These are phyloP conservation scores for Dolichallabes microphthalmus DNA, from an alignment of 2,113 vertebrate genomes.

Conservation along the genomic window DNA sequence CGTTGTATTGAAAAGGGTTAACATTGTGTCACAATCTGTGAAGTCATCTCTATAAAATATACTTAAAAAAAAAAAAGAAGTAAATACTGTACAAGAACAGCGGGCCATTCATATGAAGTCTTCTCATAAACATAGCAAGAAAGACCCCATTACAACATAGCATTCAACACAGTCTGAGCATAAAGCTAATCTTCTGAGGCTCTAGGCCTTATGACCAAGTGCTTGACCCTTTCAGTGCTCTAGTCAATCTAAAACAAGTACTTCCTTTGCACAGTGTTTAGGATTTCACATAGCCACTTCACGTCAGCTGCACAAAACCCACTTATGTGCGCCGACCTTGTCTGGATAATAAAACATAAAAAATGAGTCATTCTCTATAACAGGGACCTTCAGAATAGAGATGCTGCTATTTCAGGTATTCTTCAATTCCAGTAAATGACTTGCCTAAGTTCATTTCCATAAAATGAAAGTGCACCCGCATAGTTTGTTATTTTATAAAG, in stretches of 20 bases:
- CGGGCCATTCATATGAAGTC: neutral
- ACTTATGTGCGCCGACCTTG: slow-evolving; percentile 45
- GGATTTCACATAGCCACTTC: slow-evolving; percentile 54
- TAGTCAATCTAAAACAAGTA: slow-evolving; percentile 56
- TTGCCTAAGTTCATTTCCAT: neutral
- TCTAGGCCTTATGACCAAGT: slow-evolving; percentile 50
- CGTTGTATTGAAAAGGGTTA: neutral
- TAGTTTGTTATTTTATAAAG: slow-evolving; percentile 12
- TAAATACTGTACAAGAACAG: neutral
- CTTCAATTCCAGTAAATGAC: neutral
- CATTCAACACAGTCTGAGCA: slow-evolving; percentile 4
- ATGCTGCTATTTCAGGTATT: neutral
- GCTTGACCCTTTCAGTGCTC: slow-evolving; percentile 59
- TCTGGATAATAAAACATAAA: slow-evolving; percentile 53
- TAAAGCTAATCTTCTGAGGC: neutral
- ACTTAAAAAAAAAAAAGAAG: too few species aligned
- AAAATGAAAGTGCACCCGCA: neutral
- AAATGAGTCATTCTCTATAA: slow-evolving; percentile 36
- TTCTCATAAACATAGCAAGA: neutral
- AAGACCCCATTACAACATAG: neutral
- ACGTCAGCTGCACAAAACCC: slow-evolving; percentile 50
- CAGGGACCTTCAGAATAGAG: slow-evolving; percentile 30
- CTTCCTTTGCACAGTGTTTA: slow-evolving; percentile 49
- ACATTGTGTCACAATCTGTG: neutral
- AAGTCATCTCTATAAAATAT: neutral